Conservation (phyloP, 2,113 vertebrate genomes). For the Suricata suricatta region DNA sequence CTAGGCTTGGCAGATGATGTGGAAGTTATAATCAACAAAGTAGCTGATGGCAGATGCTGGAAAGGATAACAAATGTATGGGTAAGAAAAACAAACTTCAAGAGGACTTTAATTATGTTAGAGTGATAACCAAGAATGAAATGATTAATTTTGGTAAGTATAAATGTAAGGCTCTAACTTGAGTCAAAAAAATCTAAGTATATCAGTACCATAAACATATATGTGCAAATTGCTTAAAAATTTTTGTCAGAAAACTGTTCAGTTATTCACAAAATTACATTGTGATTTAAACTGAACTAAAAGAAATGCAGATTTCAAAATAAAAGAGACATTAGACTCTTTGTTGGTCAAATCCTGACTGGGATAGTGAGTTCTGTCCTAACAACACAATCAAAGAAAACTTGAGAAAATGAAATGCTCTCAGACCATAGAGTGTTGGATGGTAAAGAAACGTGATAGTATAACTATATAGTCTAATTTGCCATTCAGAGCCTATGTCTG, state of each 20-base stretch:
- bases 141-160: conserved; percentile 14
- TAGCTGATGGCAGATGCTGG: background rate
- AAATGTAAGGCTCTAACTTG: background rate
- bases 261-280: background rate
- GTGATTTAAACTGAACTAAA: background rate
- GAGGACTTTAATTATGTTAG: background rate
- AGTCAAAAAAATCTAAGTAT: background rate
- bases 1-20: background rate
- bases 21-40: background rate
- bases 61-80: background rate
- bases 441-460: background rate
- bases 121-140: background rate
- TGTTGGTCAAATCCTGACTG: background rate
- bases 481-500: background rate
- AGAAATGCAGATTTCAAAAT: background rate
- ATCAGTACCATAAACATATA: background rate
- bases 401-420: background rate
- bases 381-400: background rate
- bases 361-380: background rate
- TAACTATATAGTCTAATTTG: background rate
- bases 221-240: background rate
- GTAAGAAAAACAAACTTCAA: background rate
- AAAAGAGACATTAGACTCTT: background rate
- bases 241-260: background rate
- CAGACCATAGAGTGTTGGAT: background rate